These are phyloP conservation scores for Oscheius sp. DNA, from an alignment of 2,888 invertebrate genomes.

Conservation along the genomic window DNA sequence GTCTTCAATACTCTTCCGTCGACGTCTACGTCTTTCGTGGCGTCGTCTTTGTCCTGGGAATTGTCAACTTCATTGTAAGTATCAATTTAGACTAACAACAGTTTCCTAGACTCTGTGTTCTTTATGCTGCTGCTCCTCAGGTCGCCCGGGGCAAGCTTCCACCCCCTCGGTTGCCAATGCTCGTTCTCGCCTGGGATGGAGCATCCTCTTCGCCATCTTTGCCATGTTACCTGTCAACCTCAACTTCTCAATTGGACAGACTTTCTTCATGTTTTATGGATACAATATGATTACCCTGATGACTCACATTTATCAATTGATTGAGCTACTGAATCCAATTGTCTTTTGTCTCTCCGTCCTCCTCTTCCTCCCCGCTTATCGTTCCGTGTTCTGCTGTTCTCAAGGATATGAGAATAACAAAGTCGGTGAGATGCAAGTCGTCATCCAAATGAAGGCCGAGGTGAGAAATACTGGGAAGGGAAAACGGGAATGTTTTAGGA, in stretches of 20 bases:
- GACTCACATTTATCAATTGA: neutral
- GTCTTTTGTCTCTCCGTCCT: neutral
- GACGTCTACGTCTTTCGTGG: no score
- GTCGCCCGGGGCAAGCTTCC: neutral
- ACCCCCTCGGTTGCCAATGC: conserved; percentile 13
- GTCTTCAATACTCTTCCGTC: no score
- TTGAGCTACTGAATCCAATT: neutral
- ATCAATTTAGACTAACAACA: neutral
- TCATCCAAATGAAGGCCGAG: neutral
- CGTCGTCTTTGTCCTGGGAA: neutral
- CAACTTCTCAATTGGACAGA: neutral
- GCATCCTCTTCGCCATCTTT: neutral
- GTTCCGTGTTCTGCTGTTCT: conserved; percentile 3
- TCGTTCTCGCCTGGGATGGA: neutral
- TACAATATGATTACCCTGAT: neutral
- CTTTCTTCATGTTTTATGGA: neutral
- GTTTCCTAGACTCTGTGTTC: neutral
- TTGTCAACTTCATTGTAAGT: neutral
- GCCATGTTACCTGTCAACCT: neutral
- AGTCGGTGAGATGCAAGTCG: neutral
- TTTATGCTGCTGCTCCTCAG: neutral
- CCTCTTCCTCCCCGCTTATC: conserved; percentile 18
- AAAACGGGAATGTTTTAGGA: no score
- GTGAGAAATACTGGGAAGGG: neutral
- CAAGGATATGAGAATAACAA: neutral